phyloP scores from a whole-genome alignment of 2,113 vertebrate genomes.

The Cyprinodon variegatus region DNA sequence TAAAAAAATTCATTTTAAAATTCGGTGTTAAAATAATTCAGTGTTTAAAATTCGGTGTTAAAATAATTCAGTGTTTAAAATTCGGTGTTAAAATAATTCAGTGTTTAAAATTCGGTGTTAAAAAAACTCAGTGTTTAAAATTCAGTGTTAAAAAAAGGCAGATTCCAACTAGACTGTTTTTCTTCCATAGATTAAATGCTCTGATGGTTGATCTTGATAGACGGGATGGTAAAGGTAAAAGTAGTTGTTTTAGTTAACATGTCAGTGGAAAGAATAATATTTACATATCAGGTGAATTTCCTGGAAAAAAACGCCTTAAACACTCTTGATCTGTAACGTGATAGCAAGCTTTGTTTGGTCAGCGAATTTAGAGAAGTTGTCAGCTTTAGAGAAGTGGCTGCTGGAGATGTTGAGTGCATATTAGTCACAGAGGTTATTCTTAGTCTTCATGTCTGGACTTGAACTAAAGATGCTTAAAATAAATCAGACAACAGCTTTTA shows the following conservation, averaged over 20 bases:
- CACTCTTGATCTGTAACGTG: not conserved
- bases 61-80: too few species aligned
- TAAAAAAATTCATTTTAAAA: too few species aligned
- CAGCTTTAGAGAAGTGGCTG: slow-evolving; percentile 34
- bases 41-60: too few species aligned
- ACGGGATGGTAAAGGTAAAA: not conserved
- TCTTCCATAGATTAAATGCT: not conserved
- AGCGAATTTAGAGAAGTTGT: slow-evolving; percentile 41
- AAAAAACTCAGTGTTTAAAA: too few species aligned
- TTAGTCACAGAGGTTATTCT: slow-evolving; percentile 4
- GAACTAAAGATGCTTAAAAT: not conserved
- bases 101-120: too few species aligned
- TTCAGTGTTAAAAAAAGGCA: too few species aligned
- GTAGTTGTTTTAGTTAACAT: not conserved
- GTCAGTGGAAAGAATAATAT: not conserved
- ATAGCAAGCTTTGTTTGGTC: not conserved
- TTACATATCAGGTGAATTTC: not conserved
- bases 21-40: too few species aligned
- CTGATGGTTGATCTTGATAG: not conserved
- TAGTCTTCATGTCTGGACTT: not conserved
- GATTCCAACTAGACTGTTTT: too few species aligned
- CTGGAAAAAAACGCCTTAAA: not conserved
- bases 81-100: too few species aligned
- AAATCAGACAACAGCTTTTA: not conserved
- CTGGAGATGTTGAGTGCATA: not conserved